Conservation (phyloP, 2,797 vertebrate species). For the Hyperoplus immaculatus region DNA sequence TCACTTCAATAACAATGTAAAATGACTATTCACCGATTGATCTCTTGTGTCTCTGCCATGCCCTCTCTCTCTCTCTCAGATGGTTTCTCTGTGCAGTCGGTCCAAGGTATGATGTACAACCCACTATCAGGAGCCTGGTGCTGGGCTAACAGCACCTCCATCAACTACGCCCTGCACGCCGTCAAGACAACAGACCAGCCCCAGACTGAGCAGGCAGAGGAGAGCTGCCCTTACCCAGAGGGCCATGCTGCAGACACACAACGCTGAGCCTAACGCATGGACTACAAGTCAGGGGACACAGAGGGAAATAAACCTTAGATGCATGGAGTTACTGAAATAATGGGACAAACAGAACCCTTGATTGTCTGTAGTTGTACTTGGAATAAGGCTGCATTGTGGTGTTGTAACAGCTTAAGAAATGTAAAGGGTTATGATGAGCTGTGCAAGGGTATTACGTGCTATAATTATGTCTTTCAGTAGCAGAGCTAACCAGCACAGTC, state of each 20-base stretch:
- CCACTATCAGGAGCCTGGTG: constrained; percentile 90
- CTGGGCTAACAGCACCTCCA: constrained; percentile 88
- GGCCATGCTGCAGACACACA: constrained; percentile 28
- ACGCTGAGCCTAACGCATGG: constrained; percentile 49
- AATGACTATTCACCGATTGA: neutral
- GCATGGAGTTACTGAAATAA: neutral
- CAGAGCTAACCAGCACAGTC: neutral
- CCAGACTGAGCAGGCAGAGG: constrained; percentile 32
- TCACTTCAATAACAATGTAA: too few relatives aligned
- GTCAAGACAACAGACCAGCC: constrained; percentile 79
- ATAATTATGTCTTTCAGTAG: neutral
- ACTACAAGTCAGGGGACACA: constrained; percentile 8
- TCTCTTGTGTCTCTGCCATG: neutral
- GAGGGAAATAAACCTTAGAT: constrained; percentile 14
- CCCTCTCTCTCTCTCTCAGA: constrained; percentile 76
- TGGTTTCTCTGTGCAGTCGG: constrained; percentile 89
- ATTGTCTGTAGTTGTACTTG: neutral
- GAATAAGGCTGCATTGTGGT: neutral
- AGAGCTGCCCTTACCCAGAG: constrained; percentile 37
- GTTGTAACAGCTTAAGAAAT: neutral
- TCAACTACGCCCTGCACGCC: constrained; percentile 95
- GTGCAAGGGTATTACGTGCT: neutral
- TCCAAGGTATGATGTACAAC: constrained; percentile 95
- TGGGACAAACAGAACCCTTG: neutral
- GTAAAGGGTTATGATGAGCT: constrained; percentile 8